Conservation (phyloP, 2,888 invertebrate species). For the Ormyrus pomaceus region DNA sequence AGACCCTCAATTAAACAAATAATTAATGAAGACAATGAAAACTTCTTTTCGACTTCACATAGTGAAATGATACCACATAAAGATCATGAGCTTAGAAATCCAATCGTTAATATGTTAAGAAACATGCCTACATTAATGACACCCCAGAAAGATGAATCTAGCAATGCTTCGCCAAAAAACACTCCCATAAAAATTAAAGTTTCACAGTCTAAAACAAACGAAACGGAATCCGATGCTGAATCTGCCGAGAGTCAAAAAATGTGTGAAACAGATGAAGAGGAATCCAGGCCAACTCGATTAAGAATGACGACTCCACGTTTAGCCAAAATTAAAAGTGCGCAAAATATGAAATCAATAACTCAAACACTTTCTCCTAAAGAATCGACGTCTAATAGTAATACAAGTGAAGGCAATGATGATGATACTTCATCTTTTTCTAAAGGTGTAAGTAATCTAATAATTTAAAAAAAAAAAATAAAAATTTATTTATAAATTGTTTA, state of each 20-base stretch:
- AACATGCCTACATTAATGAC: slow-evolving; percentile 52
- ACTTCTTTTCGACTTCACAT: slow-evolving; percentile 5
- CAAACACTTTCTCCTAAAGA: slow-evolving; percentile 69
- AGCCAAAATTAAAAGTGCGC: slow-evolving; percentile 72
- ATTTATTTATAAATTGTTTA: slow-evolving; percentile 25
- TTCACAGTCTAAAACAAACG: slow-evolving; percentile 28
- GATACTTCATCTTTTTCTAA: slow-evolving; percentile 58
- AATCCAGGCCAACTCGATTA: slow-evolving; percentile 63
- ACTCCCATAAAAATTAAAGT: slow-evolving; percentile 24
- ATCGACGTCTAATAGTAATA: slow-evolving; percentile 60
- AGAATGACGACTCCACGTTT: slow-evolving; percentile 71
- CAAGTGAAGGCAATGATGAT: slow-evolving; percentile 62
- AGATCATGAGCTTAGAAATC: slow-evolving; percentile 63
- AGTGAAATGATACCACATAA: slow-evolving; percentile 2
- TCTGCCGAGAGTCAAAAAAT: slow-evolving; percentile 39
- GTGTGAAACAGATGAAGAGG: slow-evolving; percentile 57
- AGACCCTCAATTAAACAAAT: slow-evolving; percentile 5
- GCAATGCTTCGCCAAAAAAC: slow-evolving; percentile 5
- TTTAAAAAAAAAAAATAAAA: slow-evolving; percentile 1
- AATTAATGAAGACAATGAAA: neutral
- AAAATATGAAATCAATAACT: slow-evolving; percentile 72
- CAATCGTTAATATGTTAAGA: slow-evolving; percentile 65
- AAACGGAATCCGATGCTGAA: slow-evolving; percentile 49
- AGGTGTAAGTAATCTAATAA: slow-evolving; percentile 60
- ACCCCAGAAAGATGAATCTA: slow-evolving; percentile 43